Percentiles rank a stretch among this genome's conserved stretches.
phyloP scores from a whole-genome alignment of 2,797 vertebrate species.

The Triplophysa bombifrons region DNA sequence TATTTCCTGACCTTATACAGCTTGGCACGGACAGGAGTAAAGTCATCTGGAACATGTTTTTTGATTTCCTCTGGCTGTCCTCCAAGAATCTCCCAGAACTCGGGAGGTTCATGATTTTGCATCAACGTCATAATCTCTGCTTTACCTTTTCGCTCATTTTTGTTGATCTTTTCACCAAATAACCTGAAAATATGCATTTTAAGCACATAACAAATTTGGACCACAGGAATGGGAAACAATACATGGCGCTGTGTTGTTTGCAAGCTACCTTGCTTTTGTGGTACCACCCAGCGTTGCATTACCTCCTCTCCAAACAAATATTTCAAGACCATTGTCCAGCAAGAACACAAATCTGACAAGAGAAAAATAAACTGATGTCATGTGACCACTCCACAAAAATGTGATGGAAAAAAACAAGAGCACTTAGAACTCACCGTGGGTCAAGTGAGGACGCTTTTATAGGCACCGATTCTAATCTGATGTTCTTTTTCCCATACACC shows the following conservation, averaged over 20 bases:
- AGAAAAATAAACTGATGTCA: background rate
- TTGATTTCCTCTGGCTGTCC: conserved; percentile 92
- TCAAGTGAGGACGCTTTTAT: conserved; percentile 88
- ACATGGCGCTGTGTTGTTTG: background rate
- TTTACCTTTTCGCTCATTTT: conserved; percentile 95
- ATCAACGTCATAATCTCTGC: conserved; percentile 85
- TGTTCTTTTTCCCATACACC: conserved; percentile 94
- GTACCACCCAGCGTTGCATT: conserved; percentile 89
- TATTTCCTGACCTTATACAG: conserved; percentile 87
- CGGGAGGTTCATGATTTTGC: conserved; percentile 87
- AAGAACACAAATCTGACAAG: conserved; percentile 89
- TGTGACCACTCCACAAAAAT: background rate
- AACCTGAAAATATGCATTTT: conserved; percentile 74
- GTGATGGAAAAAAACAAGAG: background rate
- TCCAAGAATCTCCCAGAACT: conserved; percentile 89
- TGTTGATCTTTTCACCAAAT: conserved; percentile 97
- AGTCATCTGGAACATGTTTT: conserved; percentile 89
- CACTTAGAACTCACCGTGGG: conserved; percentile 80
- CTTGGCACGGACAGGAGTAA: conserved; percentile 88
- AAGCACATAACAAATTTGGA: background rate
- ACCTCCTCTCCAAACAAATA: conserved; percentile 90
- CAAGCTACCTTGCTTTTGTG: conserved; percentile 89
- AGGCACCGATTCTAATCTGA: conserved; percentile 89
- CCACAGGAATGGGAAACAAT: background rate
- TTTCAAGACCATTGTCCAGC: conserved; percentile 85